A percentile compares a stretch with the other conserved stretches of the same genome.
These are phyloP conservation scores for Nylanderia fulva DNA, from an alignment of 1,140 invertebrate genomes.

Conservation along the genomic window DNA sequence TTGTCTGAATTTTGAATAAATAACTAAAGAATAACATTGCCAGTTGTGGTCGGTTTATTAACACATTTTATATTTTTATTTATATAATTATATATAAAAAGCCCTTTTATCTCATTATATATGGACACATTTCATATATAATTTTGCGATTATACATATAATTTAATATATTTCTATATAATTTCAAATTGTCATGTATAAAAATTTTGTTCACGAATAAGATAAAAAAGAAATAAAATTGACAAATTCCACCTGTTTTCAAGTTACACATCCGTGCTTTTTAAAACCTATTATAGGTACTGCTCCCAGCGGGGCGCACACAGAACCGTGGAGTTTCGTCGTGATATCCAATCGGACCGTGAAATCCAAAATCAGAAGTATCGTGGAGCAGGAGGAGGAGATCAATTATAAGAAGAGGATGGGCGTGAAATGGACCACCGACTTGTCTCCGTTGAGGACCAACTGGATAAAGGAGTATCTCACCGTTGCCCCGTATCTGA, in stretches of 20 bases:
- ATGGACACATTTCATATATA: too few relatives aligned
- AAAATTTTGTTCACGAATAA: too few relatives aligned
- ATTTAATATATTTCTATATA: too few relatives aligned
- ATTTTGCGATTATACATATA: too few relatives aligned
- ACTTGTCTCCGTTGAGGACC: conserved; percentile 92
- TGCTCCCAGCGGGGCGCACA: conserved; percentile 95
- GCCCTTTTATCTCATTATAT: too few relatives aligned
- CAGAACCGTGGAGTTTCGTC: conserved; percentile 97
- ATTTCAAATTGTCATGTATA: too few relatives aligned
- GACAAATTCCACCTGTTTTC: background rate
- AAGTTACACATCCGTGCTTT: conserved; percentile 32
- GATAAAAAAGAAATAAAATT: too few relatives aligned
- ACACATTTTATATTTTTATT: too few relatives aligned
- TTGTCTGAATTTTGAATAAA: too few relatives aligned
- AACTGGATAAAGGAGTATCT: conserved; percentile 94
- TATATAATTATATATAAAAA: too few relatives aligned
- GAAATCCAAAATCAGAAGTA: conserved; percentile 91
- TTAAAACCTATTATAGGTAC: conserved; percentile 90
- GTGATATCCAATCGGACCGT: conserved; percentile 88
- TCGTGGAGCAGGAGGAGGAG: conserved; percentile 95
- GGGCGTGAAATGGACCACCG: conserved; percentile 95
- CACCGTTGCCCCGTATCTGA: conserved; percentile 93
- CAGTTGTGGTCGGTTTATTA: too few relatives aligned
- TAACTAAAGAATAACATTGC: too few relatives aligned
- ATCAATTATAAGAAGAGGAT: conserved; percentile 94